A percentile compares a stretch with the other conserved stretches of the same genome.
These are phyloP conservation scores for Alectura lathami DNA, from an alignment of 2,113 vertebrate species.

Conservation along the genomic window DNA sequence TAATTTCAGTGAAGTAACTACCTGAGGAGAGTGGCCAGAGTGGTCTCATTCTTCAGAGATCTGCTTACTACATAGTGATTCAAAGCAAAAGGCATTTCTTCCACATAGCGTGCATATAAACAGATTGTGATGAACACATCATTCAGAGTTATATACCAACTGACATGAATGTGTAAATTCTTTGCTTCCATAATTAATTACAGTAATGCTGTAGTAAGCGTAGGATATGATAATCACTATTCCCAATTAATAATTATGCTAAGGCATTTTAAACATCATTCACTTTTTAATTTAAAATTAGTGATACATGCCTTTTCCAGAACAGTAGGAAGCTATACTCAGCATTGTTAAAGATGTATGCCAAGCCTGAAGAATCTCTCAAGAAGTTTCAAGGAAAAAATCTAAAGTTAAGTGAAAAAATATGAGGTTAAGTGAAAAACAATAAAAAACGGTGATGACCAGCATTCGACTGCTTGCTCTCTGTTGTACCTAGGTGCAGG, in stretches of 20 bases:
- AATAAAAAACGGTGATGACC: fast-evolving
- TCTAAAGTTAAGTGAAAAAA: not conserved
- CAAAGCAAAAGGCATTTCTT: not conserved
- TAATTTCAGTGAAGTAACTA: not conserved
- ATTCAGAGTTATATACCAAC: not conserved
- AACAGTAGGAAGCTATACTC: not conserved
- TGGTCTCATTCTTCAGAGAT: not conserved
- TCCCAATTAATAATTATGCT: not conserved
- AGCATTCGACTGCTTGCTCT: not conserved
- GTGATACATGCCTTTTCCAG: not conserved
- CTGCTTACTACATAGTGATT: not conserved
- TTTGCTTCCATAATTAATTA: not conserved
- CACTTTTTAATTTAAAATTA: not conserved
- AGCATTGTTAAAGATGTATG: not conserved
- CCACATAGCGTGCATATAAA: not conserved
- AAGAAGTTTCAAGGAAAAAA: not conserved
- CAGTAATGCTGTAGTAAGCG: not conserved
- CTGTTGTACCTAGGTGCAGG: not conserved
- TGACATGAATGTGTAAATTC: not conserved
- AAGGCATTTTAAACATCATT: not conserved
- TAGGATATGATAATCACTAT: not conserved
- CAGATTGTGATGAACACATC: not conserved
- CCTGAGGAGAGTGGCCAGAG: not conserved
- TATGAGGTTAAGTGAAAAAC: not conserved
- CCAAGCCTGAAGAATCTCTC: not conserved